Percentiles rank a stretch among this genome's conserved stretches.
These are phyloP conservation scores for Urocynchramus pylzowi DNA, from an alignment of 2,113 vertebrate genomes.

Conservation along the genomic window DNA sequence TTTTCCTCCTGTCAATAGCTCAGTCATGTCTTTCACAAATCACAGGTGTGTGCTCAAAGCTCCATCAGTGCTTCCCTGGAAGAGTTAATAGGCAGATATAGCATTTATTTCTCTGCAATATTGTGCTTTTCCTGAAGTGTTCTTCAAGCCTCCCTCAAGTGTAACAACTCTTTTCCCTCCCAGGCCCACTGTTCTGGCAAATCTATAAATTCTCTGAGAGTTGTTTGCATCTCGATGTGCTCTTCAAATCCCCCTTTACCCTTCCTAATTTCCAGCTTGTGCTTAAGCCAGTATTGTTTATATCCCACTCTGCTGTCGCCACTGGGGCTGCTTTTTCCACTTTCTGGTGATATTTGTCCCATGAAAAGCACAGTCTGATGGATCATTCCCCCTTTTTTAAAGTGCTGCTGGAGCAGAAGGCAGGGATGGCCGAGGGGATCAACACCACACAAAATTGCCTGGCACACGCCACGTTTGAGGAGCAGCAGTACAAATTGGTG, in stretches of 20 bases:
- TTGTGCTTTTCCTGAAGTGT: neutral
- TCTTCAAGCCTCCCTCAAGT: neutral
- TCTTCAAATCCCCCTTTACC: constrained; percentile 18
- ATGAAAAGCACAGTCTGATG: neutral
- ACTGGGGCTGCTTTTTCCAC: neutral
- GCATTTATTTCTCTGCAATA: neutral
- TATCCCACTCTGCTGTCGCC: neutral
- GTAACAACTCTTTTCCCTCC: neutral
- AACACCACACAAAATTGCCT: neutral
- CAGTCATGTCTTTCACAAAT: neutral
- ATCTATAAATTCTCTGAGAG: neutral
- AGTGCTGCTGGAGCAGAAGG: neutral
- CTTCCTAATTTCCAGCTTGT: constrained; percentile 30
- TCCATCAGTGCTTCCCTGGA: neutral
- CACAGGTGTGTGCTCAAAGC: neutral
- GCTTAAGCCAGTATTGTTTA: constrained; percentile 28
- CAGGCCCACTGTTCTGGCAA: neutral
- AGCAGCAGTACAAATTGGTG: neutral
- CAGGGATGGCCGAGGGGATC: neutral
- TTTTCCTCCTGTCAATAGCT: neutral
- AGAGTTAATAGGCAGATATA: neutral
- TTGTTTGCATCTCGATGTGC: neutral
- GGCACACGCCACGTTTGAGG: neutral
- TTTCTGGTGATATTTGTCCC: constrained; percentile 3
- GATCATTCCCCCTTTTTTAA: neutral